Evolutionary conservation across 2,888 invertebrate genomes (phyloP), one percentile per base, ranked within the genome.

Genomic region (Halictus ligatus): DNA sequence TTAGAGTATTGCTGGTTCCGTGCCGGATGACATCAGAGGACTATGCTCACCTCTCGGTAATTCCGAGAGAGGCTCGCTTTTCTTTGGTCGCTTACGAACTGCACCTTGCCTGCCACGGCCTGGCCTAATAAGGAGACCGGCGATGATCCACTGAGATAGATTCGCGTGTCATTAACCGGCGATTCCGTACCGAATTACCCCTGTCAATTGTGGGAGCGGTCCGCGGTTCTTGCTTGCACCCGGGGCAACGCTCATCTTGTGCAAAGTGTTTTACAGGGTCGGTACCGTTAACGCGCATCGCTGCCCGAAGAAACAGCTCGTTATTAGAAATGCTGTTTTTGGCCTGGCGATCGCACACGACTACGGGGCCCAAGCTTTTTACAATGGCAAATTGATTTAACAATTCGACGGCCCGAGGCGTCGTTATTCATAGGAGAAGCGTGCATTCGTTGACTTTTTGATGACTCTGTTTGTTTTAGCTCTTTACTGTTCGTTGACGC

Each of bases 131-230:
- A 89, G 92, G 91, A 85, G 64, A 58, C 3, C 35, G 74, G 54
- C 80, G 91, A 92, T 91, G 90, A 92, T 91, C 88, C 88, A 86
- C 75, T 83, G 85, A 90, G 92, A 92, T 91, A 90, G 89, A 89
- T 90, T 85, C 90, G 86, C 88, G 85, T 87, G 91, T 92, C 90
- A 90, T 93, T 92, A 91, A 87, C 81, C 81, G 82, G 78, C 72
- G 88, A 90, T 89, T 90, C 86, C 86, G 80, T 85, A 84, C 78
- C 83, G 86, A 90, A 91, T 91, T 90, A 78, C 75, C 75, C 69
- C 69, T 58, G 74, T 75, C 88, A 85, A 82, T 85, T 84, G 78
- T 80, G 81, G 72, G 81, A 89, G 83, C 80, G 78, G 78, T 74
- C 69, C 67, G 29, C 15, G 60, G 60, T 58, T 58, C 48, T 72